phyloP scores from a whole-genome alignment of 2,113 vertebrate genomes.

The Crotalus tigris region DNA sequence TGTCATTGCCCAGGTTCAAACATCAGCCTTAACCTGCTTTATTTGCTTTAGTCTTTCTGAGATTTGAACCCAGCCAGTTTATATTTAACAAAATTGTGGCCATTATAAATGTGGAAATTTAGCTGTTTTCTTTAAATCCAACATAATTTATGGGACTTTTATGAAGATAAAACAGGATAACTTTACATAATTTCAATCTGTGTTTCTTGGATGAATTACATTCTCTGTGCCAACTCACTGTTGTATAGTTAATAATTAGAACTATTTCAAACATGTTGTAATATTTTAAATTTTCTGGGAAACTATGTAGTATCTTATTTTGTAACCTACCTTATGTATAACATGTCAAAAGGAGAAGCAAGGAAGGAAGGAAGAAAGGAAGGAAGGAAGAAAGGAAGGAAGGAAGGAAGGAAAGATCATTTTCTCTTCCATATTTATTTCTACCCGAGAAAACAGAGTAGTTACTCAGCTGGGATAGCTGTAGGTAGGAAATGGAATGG shows the following conservation, averaged over 20 bases:
- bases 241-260: background rate
- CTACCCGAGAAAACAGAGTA: background rate
- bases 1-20: background rate
- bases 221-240: background rate
- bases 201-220: background rate
- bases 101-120: background rate
- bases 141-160: background rate
- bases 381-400: no score
- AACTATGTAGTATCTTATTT: background rate
- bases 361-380: background rate
- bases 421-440: background rate
- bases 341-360: background rate
- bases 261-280: background rate
- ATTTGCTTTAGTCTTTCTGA: background rate
- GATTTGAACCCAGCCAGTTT: background rate
- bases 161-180: background rate
- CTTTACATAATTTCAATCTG: background rate
- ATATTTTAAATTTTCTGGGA: background rate
- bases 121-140: background rate
- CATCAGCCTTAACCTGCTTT: background rate
- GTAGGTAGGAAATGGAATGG: background rate
- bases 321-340: background rate
- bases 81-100: background rate
- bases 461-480: background rate
- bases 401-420: background rate